Percentiles rank a stretch among this genome's conserved stretches.
These are phyloP conservation scores for Sphaeramia orbicularis DNA, from an alignment of 2,797 vertebrate species.

Conservation along the genomic window DNA sequence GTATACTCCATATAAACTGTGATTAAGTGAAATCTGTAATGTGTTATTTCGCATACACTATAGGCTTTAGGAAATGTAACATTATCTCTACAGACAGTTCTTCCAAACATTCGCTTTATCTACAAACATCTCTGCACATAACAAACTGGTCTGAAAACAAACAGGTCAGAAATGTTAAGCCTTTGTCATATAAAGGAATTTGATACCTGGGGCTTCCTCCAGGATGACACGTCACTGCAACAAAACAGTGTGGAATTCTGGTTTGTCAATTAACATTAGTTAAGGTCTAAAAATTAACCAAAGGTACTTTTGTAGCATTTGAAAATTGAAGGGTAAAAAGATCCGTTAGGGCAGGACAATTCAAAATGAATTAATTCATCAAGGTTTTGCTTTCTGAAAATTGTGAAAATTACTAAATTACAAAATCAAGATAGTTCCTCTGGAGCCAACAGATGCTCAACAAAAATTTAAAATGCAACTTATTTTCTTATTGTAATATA, in stretches of 20 bases:
- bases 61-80: background rate
- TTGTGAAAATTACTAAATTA: too few relatives aligned
- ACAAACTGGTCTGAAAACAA: slow-evolving; percentile 57
- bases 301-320: too few relatives aligned
- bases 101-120: slow-evolving; percentile 35
- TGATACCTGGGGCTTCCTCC: background rate
- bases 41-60: background rate
- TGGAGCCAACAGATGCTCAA: too few relatives aligned
- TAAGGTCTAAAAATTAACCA: too few relatives aligned
- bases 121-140: slow-evolving; percentile 6
- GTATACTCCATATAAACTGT: slow-evolving; percentile 11
- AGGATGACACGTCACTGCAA: background rate
- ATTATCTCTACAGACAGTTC: background rate
- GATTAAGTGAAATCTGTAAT: background rate
- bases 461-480: too few relatives aligned
- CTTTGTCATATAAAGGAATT: slow-evolving; percentile 13
- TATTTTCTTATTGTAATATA: too few relatives aligned
- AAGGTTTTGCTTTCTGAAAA: too few relatives aligned
- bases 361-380: too few relatives aligned
- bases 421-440: too few relatives aligned
- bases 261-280: background rate
- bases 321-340: too few relatives aligned
- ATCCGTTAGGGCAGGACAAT: too few relatives aligned
- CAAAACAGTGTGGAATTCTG: background rate
- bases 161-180: slow-evolving; percentile 21